Evolutionary conservation across 2,113 vertebrate genomes (phyloP).

Genomic region (Oenanthe oenanthe): DNA sequence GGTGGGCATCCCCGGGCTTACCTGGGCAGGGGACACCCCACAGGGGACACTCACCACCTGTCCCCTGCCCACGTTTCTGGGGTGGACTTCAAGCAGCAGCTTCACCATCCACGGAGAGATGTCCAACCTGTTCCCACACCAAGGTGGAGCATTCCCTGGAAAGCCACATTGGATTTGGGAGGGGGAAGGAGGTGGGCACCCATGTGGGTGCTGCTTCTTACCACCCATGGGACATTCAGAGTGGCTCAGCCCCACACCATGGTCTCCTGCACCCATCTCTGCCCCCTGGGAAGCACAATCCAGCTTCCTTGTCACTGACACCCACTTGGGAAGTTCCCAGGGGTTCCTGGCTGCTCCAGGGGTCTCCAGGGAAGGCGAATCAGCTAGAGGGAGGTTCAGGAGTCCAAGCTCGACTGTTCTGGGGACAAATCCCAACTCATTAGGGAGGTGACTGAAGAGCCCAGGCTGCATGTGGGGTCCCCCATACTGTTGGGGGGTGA

Average conservation of each 20-base stretch:
- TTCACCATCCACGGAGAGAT: neutral
- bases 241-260: accelerated
- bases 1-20: neutral
- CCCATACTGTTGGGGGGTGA: neutral
- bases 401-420: accelerated
- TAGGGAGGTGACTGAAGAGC: neutral
- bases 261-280: neutral
- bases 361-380: neutral
- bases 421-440: neutral
- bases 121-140: neutral
- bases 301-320: neutral
- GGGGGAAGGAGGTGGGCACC: neutral
- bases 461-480: neutral
- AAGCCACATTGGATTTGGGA: neutral
- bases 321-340: neutral
- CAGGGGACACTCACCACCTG: too few relatives aligned
- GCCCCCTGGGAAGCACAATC: accelerated
- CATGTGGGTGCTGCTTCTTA: neutral
- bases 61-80: neutral
- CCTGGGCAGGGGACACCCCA: accelerated
- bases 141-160: neutral
- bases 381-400: neutral
- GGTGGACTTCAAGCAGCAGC: neutral
- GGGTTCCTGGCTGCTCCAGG: accelerated
- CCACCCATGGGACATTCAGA: neutral